These are phyloP conservation scores for Craterocephalus amniculus DNA, from an alignment of 2,797 vertebrate species.

Conservation along the genomic window DNA sequence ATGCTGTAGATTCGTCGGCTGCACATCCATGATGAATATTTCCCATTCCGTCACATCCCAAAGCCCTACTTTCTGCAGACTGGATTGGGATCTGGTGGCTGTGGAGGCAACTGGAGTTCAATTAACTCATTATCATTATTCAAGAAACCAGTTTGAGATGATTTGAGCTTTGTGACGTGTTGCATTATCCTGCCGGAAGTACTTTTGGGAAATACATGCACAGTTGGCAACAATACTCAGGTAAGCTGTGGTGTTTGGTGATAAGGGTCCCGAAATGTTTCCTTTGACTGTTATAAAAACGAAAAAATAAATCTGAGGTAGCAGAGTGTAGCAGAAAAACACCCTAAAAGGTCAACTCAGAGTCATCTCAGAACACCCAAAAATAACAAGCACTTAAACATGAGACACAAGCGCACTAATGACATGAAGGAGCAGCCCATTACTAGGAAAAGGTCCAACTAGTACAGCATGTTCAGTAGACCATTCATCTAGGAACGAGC, in stretches of 20 bases:
- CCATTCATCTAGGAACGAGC: not conserved
- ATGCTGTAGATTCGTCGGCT: slow-evolving; percentile 47
- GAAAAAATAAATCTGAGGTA: too few species aligned
- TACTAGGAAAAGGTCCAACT: not conserved
- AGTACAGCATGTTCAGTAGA: not conserved
- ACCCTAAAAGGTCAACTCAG: not conserved
- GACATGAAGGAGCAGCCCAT: not conserved
- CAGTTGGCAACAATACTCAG: too few species aligned
- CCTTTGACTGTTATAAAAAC: not conserved
- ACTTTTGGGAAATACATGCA: too few species aligned
- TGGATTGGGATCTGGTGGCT: too few species aligned
- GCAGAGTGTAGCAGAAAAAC: not conserved
- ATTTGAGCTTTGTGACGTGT: too few species aligned
- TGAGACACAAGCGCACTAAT: not conserved
- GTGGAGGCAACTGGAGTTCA: too few species aligned
- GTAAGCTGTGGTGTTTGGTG: too few species aligned
- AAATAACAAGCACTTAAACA: not conserved
- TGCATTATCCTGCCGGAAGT: too few species aligned
- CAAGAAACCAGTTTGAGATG: too few species aligned
- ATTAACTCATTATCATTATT: too few species aligned
- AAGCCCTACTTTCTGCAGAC: too few species aligned
- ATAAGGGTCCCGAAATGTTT: too few species aligned
- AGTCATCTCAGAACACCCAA: not conserved
- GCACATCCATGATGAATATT: slow-evolving; percentile 56
- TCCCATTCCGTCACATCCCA: slow-evolving; percentile 37